Conservation (phyloP, 2,797 vertebrate species). For the Chaetodon trifasciatus region DNA sequence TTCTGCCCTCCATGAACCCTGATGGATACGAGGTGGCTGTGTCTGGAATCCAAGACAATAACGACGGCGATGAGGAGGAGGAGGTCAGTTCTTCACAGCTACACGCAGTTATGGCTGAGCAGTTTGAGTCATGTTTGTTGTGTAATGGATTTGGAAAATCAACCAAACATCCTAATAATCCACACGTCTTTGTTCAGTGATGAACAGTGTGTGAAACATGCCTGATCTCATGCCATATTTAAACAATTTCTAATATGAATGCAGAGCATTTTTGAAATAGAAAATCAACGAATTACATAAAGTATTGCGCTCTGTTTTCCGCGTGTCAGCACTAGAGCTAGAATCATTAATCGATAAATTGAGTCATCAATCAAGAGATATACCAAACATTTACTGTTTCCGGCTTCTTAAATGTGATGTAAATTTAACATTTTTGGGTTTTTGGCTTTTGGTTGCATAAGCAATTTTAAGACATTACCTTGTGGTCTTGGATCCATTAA, state of each 20-base stretch:
- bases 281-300: no score
- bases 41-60: constrained; percentile 81
- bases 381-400: neutral
- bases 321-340: no score
- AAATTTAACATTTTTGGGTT: no score
- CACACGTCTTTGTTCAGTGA: neutral
- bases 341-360: no score
- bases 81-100: constrained; percentile 67
- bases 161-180: neutral
- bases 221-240: neutral
- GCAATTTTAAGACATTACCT: neutral
- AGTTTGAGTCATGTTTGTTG: neutral
- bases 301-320: no score
- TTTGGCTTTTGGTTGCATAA: neutral
- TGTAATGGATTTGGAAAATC: neutral
- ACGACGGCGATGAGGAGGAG: constrained; percentile 71
- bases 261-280: neutral
- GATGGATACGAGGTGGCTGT: constrained; percentile 94
- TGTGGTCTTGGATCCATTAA: neutral
- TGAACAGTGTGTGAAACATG: neutral
- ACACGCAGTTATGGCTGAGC: neutral
- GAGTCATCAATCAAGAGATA: no score
- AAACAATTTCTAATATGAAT: neutral
- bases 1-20: constrained; percentile 96
- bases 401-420: neutral